Evolutionary conservation across 1,140 invertebrate genomes (phyloP), one percentile per base, ranked within the genome.

Genomic region (Scaptomyza hsui): DNA sequence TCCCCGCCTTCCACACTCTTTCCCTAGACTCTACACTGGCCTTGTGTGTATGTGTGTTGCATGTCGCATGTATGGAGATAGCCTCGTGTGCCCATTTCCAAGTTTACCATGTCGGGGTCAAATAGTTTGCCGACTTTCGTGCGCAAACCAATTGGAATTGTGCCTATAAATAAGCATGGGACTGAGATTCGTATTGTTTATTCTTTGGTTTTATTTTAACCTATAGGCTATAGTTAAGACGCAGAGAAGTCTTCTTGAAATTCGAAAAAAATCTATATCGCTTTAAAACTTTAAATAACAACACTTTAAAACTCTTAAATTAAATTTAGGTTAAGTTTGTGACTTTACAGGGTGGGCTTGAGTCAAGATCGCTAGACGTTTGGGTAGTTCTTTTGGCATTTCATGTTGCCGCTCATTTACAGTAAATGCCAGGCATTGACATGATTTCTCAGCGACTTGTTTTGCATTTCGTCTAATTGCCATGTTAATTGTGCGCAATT

Each of bases 101-200:
- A 86, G 82, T 86, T 86, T 86, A 86, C 78, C 82, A 88, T 86
- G 82, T 86, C 82, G 82, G 82, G 82, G 82, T 88, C 82, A 82
- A 80, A 86, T 72, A 65, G 75, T 64, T 72, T 69, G 65, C 69
- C 77, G 70, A 81, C 57, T 71, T 85, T 77, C 81, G 81, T 85
- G 81, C 72, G 62, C 74, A 64, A 70, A 85, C 69, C 72, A 86
- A 85, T 86, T 85, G 76, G 72, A 63, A 67, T 42, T 60, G 49
- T 41, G 62, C 61, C 69, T 72, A 69, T 63, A 73, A 81, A 80
- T 76, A 80, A 77, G 79, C 74, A 77, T 61, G 60, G 61, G 45
- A 76, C 41, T 49, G 39, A 26, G 72, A 72, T 72, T 60, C 44
- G 6, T 68, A 81, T 76, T 65, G 62, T 15, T 44, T n/a, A n/a